Conservation (phyloP, 2,888 invertebrate species). For the Harmothoe impar region DNA sequence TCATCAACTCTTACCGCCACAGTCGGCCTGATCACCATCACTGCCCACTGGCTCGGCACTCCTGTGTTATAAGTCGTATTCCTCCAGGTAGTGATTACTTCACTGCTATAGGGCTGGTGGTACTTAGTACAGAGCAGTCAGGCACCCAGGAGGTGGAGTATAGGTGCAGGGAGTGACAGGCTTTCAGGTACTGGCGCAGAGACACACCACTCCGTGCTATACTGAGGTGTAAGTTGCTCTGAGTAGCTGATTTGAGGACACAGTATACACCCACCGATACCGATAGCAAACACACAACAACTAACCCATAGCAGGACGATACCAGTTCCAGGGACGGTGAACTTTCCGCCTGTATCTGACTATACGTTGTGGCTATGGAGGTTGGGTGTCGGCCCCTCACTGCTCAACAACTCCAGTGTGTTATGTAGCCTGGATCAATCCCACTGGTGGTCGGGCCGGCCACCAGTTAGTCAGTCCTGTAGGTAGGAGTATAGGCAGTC, state of each 20-base stretch:
- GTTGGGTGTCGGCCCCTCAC: neutral
- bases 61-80: no score
- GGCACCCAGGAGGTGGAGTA: neutral
- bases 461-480: constrained; percentile 3
- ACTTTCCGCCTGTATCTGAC: neutral
- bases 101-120: no score
- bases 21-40: constrained; percentile 23
- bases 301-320: neutral
- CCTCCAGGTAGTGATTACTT: no score
- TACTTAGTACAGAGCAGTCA: neutral
- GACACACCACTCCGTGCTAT: no score
- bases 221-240: no score
- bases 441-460: neutral
- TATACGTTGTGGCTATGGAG: neutral
- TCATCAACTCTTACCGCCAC: neutral
- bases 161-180: neutral
- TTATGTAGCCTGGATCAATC: constrained; percentile 21
- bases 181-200: no score
- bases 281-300: neutral
- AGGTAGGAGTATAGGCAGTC: neutral
- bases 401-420: constrained; percentile 17
- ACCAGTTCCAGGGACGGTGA: neutral
- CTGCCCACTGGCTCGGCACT: constrained; percentile 4
- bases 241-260: no score
- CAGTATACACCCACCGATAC: no score